Percentiles rank a stretch among this genome's conserved stretches.
phyloP scores from a whole-genome alignment of 2,113 vertebrate genomes.

The Pomatorhinus ruficollis region DNA sequence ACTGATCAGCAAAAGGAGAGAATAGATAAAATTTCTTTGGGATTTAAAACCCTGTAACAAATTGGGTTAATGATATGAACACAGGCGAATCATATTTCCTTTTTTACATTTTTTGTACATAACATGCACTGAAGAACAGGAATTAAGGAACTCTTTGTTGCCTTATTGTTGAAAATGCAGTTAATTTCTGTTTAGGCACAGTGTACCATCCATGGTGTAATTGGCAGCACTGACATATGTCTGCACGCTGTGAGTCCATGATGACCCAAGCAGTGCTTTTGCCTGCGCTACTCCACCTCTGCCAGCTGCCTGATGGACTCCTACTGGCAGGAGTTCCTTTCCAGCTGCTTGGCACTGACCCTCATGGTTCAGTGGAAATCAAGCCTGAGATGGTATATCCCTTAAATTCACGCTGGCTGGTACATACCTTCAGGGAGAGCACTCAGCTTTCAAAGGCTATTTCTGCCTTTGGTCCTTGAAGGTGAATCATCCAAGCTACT shows the following conservation, averaged over 20 bases:
- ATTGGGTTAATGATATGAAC: background rate
- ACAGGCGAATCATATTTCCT: background rate
- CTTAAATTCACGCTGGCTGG: background rate
- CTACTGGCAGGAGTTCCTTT: background rate
- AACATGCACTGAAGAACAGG: background rate
- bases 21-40: background rate
- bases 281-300: background rate
- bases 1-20: background rate
- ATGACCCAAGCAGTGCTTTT: background rate
- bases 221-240: background rate
- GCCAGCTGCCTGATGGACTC: background rate
- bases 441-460: background rate
- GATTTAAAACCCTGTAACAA: background rate
- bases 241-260: rapidly evolving
- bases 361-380: background rate
- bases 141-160: rapidly evolving
- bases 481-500: background rate
- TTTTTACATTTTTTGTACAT: background rate
- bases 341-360: background rate
- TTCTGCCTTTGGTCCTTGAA: conserved; percentile 11
- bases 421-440: background rate
- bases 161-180: background rate
- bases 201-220: too few species aligned
- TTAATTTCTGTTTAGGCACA: background rate
- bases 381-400: background rate